Evolutionary conservation across 2,888 invertebrate species (phyloP).

Genomic region (Habroteleia sp.): DNA sequence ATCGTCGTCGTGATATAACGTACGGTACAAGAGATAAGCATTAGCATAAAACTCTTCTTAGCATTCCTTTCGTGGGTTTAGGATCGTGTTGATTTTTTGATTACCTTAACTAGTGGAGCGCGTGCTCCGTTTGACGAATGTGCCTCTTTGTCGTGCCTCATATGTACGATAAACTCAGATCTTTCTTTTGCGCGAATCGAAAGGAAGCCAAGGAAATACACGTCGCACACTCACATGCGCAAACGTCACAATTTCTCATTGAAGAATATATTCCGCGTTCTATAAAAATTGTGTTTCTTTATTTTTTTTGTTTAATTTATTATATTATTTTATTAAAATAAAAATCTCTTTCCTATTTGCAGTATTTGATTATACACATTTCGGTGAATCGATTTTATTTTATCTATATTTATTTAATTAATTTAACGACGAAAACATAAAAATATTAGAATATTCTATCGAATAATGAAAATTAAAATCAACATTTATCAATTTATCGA

Average conservation of each 20-base stretch:
- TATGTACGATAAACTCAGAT: conserved; percentile 15
- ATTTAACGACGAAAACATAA: no score
- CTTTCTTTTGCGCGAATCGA: conserved; percentile 32
- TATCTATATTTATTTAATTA: no score
- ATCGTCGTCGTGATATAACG: conserved; percentile 1
- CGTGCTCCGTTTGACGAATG: conserved; percentile 46
- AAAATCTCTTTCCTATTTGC: no score
- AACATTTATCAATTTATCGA: no score
- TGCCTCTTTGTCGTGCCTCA: conserved; percentile 22
- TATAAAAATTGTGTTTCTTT: no score
- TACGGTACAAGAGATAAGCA: conserved; percentile 14
- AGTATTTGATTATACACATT: no score
- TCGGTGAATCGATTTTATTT: no score
- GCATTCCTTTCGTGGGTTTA: conserved; percentile 38
- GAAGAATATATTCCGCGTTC: not conserved
- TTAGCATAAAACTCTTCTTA: conserved; percentile 50
- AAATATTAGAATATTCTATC: no score
- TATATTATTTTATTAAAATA: no score
- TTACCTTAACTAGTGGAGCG: conserved; percentile 32
- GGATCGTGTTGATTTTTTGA: conserved; percentile 52
- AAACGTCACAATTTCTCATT: conserved; percentile 20
- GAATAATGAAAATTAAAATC: no score
- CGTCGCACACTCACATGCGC: not conserved
- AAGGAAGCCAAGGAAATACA: conserved; percentile 54
- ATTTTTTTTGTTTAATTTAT: no score